Evolutionary conservation across 2,888 invertebrate species (phyloP).

Genomic region (Pollenia griseotomentosa): DNA sequence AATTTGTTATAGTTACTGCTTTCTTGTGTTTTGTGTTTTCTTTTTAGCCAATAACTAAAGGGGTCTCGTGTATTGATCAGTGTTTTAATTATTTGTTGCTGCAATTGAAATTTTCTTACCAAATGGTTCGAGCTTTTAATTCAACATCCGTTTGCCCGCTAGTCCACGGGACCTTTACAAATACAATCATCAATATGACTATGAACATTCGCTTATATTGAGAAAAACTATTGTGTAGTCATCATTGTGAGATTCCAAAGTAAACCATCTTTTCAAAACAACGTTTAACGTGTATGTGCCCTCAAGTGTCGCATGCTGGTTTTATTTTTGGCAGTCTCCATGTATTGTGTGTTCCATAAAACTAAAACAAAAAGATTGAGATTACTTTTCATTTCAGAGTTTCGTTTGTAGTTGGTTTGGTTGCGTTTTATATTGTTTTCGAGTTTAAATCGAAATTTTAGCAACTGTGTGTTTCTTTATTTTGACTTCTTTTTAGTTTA

Average conservation of each 20-base stretch:
- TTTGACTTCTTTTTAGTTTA: conserved; percentile 31
- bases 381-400: conserved; percentile 38
- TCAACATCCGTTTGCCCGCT: conserved; percentile 18
- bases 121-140: conserved; percentile 25
- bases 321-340: conserved; percentile 66
- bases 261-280: conserved; percentile 57
- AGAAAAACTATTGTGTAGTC: conserved; percentile 36
- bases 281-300: conserved; percentile 53
- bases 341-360: conserved; percentile 8
- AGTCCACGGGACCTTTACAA: background rate
- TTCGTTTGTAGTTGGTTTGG: conserved; percentile 1
- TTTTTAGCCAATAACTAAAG: conserved; percentile 39
- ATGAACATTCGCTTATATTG: conserved; percentile 44
- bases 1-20: background rate
- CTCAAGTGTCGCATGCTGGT: conserved; percentile 71
- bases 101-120: conserved; percentile 40
- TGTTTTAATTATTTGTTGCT: conserved; percentile 49
- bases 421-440: conserved; percentile 12
- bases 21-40: conserved; percentile 33
- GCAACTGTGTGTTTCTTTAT: conserved; percentile 23
- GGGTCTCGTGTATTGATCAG: conserved; percentile 31
- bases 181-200: conserved; percentile 3
- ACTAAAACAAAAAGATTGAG: conserved; percentile 46
- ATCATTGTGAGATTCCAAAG: conserved; percentile 41
- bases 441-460: conserved; percentile 51